Evolutionary conservation across 2,888 invertebrate genomes (phyloP).

Genomic region (Panopea generosa): DNA sequence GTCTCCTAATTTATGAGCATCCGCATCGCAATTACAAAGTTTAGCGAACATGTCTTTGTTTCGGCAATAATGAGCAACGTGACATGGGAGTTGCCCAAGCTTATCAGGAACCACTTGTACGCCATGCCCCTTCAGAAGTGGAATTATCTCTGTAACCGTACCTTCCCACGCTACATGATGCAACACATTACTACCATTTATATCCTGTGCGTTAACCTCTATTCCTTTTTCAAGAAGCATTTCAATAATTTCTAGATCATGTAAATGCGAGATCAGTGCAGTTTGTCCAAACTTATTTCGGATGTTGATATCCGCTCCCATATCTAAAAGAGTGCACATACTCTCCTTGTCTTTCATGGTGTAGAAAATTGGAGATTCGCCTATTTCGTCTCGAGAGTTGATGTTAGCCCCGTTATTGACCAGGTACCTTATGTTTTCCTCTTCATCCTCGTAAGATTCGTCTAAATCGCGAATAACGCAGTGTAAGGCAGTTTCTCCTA

Average conservation of each 20-base stretch:
- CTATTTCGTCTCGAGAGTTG: not conserved
- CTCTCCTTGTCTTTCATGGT: too few species aligned
- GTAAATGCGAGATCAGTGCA: conserved; percentile 12
- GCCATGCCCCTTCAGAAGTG: not conserved
- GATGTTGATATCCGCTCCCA: not conserved
- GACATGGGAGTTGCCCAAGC: conserved; percentile 24
- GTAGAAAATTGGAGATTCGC: not conserved
- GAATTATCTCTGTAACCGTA: conserved; percentile 2
- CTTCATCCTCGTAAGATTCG: not conserved
- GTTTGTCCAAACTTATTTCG: conserved; percentile 18
- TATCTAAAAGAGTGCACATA: not conserved
- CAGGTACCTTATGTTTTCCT: not conserved
- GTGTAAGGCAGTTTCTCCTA: not conserved
- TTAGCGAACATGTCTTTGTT: conserved; percentile 6
- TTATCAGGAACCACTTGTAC: conserved; percentile 1
- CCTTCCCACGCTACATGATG: conserved; percentile 26
- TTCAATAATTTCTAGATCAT: conserved; percentile 3
- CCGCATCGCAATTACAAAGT: conserved; percentile 12
- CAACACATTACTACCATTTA: conserved; percentile 16
- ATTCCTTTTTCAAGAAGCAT: not conserved
- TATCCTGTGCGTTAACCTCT: conserved; percentile 3
- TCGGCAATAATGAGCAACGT: conserved; percentile 13
- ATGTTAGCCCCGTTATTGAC: not conserved
- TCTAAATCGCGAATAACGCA: not conserved
- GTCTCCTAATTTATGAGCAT: not conserved